Percentiles rank a stretch among this genome's conserved stretches.
These are phyloP conservation scores for Epiblema foenella DNA, from an alignment of 2,888 invertebrate genomes.

Conservation along the genomic window DNA sequence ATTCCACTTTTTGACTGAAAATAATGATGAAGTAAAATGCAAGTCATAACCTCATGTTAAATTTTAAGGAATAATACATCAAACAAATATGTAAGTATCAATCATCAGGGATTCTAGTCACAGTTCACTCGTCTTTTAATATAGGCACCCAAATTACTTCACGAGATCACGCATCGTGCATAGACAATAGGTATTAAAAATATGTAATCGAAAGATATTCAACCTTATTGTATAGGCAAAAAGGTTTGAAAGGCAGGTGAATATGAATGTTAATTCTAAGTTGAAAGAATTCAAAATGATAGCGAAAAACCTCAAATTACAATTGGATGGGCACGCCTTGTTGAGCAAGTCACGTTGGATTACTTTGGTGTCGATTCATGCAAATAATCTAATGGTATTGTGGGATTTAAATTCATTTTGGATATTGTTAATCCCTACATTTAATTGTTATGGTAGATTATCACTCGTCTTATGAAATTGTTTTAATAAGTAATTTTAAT, in stretches of 20 bases:
- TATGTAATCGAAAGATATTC: conserved; percentile 8
- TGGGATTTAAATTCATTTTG: not conserved
- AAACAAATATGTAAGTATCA: conserved; percentile 13
- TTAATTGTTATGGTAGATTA: no score
- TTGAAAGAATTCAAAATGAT: conserved; percentile 31
- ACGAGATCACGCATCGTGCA: conserved; percentile 33
- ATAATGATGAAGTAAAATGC: not conserved
- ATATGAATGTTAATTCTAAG: conserved; percentile 24
- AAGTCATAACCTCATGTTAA: not conserved
- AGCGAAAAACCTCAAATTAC: conserved; percentile 35
- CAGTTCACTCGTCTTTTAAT: conserved; percentile 38
- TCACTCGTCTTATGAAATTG: not conserved
- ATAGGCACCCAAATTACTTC: conserved; percentile 40
- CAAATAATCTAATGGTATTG: not conserved
- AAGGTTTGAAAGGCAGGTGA: conserved; percentile 16
- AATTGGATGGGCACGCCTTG: conserved; percentile 11
- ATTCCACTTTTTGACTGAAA: no score
- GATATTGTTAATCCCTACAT: not conserved
- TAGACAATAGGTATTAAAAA: conserved; percentile 40
- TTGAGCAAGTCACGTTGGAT: conserved; percentile 8
- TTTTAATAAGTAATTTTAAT: not conserved
- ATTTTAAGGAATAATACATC: not conserved
- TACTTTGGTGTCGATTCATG: not conserved
- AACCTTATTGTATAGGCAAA: conserved; percentile 5
- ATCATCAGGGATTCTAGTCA: conserved; percentile 36